phyloP scores from a whole-genome alignment of 2,113 vertebrate species.

The Chitala chitala region DNA sequence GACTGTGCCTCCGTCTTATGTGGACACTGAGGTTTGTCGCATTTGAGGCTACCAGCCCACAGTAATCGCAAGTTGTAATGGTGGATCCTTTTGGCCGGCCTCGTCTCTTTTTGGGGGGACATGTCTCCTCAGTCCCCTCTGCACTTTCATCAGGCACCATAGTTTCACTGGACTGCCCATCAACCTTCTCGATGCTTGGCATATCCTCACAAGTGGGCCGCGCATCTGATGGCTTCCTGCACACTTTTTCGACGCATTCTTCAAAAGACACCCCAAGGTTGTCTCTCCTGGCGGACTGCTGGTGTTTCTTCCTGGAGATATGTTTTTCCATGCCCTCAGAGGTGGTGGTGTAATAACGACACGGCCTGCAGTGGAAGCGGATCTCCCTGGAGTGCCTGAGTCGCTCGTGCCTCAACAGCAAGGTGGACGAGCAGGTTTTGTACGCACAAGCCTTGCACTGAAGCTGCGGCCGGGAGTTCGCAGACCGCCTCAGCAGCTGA shows the following conservation, averaged over 20 bases:
- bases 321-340: constrained; percentile 83
- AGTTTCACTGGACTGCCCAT: constrained; percentile 4
- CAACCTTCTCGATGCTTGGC: not conserved
- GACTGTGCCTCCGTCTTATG: constrained; percentile 90
- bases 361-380: constrained; percentile 82
- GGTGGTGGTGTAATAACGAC: constrained; percentile 79
- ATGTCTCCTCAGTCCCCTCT: constrained; percentile 37
- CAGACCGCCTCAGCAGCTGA: constrained; percentile 55
- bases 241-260: constrained; percentile 78
- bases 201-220: constrained; percentile 37
- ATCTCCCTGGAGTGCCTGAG: constrained; percentile 72
- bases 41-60: constrained; percentile 88
- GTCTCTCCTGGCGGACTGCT: constrained; percentile 71
- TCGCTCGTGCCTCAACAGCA: constrained; percentile 79
- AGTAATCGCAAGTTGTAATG: constrained; percentile 79
- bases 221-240: constrained; percentile 58
- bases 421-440: constrained; percentile 71
- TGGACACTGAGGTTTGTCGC: constrained; percentile 91
- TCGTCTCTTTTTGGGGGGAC: constrained; percentile 61
- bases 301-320: constrained; percentile 78
- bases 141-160: constrained; percentile 34
- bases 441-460: constrained; percentile 84
- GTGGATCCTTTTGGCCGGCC: constrained; percentile 71
- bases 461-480: constrained; percentile 67
- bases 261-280: constrained; percentile 69